Evolutionary conservation across 2,113 vertebrate species (phyloP).

Genomic region (Spea multiplicata): DNA sequence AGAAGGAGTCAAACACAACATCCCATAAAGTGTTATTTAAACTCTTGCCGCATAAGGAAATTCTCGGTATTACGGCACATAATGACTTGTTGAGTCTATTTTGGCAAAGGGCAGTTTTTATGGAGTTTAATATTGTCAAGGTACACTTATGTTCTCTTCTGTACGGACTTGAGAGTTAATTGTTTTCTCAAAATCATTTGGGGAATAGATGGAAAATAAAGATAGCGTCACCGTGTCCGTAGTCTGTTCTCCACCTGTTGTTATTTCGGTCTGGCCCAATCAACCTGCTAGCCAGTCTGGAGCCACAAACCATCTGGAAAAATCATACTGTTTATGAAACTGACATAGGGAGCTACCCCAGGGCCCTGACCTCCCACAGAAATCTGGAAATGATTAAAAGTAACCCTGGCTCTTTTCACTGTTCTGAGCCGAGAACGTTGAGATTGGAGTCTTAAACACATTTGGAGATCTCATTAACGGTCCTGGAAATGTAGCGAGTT

Average conservation of each 20-base stretch:
- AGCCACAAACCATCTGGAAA: slow-evolving; percentile 99
- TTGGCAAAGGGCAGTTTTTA: not conserved
- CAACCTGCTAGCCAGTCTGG: slow-evolving; percentile 99
- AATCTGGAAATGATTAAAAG: slow-evolving; percentile 98
- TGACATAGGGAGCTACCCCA: slow-evolving; percentile 92
- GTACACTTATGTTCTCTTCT: not conserved
- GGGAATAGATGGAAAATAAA: slow-evolving; percentile 62
- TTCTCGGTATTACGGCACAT: slow-evolving; percentile 10
- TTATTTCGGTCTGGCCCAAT: slow-evolving; percentile 88
- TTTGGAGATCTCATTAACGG: slow-evolving; percentile 73
- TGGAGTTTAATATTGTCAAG: slow-evolving; percentile 21
- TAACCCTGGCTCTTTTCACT: slow-evolving; percentile 58
- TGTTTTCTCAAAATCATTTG: slow-evolving; percentile 53
- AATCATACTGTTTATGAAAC: slow-evolving; percentile 98
- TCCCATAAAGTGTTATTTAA: slow-evolving; percentile 2
- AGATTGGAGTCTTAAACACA: slow-evolving; percentile 61
- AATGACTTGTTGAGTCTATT: slow-evolving; percentile 32
- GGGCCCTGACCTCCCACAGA: slow-evolving; percentile 98
- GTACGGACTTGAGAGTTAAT: slow-evolving; percentile 46
- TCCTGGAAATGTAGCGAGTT: slow-evolving; percentile 48
- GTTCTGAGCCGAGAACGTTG: slow-evolving; percentile 55
- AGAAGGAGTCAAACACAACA: not conserved
- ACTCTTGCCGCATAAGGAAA: slow-evolving; percentile 9
- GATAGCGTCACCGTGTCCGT: slow-evolving; percentile 62
- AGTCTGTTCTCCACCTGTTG: slow-evolving; percentile 99